Evolutionary conservation across 2,888 invertebrate genomes (phyloP), one percentile per base, ranked within the genome.

Genomic region (Gymnoscelis rufifasciata): DNA sequence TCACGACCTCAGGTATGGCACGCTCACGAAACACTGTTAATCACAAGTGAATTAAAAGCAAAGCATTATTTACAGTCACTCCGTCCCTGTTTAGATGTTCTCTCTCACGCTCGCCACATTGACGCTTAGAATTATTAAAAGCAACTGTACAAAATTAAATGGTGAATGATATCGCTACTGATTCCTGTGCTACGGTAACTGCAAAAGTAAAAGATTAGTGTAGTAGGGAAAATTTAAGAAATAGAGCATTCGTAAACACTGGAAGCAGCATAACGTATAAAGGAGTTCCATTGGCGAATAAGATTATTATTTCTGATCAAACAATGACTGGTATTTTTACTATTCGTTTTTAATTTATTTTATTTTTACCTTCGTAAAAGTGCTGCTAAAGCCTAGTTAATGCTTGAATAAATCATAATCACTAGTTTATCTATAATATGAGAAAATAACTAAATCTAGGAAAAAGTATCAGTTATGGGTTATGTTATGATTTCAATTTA

Each of bases 11-110:
- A 54, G 56, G 54, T 52, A 57, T 52, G 54, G 54, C 57, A 58
- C 84, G 86, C 84, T 84, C 83, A 84, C 83, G 66, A 66, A 64
- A 64, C 51, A 64, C 52, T 23, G 75, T 79, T 78, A 80, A 68
- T 69, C 51, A 78, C 68, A 66, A 67, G 71, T 78, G 78, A 72
- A 62, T 62, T 7, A n/a, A 38, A 70, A 78, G 80, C 81, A 52
- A 81, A 81, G 82, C 82, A 57, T 81, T 78, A 78, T 57, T 61
- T 44, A 61, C 63, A 62, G 60, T 63, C 70, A 71, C 71, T 68
- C 62, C 51, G 53, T 59, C 55, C 64, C 67, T 47, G 28, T 42
- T 36, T 42, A 54, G 51, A 48, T 47, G 54, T 51, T 12, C 38
- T 36, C 52, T 39, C 40, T 47, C 56, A 44, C 46, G 44, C 48